Evolutionary conservation across 2,113 vertebrate species (phyloP).

Genomic region (Artemisiospiza belli): DNA sequence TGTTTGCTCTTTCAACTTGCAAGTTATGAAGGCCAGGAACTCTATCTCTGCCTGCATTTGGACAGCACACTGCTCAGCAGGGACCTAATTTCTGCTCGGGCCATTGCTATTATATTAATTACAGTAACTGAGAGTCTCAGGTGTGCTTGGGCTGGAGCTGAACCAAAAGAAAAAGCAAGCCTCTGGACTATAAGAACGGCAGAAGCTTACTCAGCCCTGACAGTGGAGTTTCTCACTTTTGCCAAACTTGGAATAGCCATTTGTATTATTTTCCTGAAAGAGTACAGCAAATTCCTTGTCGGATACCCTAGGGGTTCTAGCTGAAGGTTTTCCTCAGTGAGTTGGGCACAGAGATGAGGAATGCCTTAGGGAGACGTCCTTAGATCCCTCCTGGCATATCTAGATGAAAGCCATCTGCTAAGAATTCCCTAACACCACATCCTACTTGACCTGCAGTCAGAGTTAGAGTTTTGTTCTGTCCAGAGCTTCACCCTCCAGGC

Average conservation of each 20-base stretch:
- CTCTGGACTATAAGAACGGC: not conserved
- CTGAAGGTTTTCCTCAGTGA: not conserved
- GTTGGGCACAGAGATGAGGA: not conserved
- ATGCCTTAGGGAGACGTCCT: not conserved
- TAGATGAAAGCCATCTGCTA: not conserved
- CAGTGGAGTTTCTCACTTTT: not conserved
- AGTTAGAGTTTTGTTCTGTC: not conserved
- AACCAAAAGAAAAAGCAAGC: not conserved
- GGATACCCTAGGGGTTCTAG: not conserved
- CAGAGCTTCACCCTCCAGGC: not conserved
- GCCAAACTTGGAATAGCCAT: not conserved
- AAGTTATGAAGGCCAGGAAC: constrained; percentile 4
- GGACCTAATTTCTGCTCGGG: constrained; percentile 19
- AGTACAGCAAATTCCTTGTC: not conserved
- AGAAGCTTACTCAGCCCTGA: not conserved
- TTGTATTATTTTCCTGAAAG: not conserved
- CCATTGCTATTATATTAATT: constrained; percentile 2
- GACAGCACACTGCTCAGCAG: not conserved
- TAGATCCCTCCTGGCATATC: not conserved
- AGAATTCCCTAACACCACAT: not conserved
- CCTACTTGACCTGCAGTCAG: not conserved
- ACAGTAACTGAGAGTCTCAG: constrained; percentile 24
- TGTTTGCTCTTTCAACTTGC: constrained; percentile 14
- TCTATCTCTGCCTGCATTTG: not conserved
- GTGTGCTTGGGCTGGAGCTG: constrained; percentile 30